Conservation (phyloP, 2,888 invertebrate species). For the Orthosia cruda region DNA sequence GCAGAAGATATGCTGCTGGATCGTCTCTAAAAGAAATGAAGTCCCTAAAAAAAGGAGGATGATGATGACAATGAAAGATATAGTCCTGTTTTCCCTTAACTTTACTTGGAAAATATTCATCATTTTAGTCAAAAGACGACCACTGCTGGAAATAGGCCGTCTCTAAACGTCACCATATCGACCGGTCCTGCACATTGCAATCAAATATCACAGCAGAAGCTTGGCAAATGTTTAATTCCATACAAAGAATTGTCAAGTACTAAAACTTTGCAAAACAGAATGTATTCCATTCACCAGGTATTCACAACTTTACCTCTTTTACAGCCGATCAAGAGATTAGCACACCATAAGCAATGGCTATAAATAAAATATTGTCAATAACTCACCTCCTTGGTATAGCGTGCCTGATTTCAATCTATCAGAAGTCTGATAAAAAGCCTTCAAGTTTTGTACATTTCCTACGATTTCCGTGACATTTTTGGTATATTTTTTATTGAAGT, state of each 20-base stretch:
- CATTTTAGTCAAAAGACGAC: neutral
- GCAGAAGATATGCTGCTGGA: too few species aligned
- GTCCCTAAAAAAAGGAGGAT: too few species aligned
- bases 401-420: conserved; percentile 47
- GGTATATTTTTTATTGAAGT: neutral
- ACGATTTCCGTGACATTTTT: conserved; percentile 18
- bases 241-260: neutral
- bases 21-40: too few species aligned
- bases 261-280: neutral
- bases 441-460: conserved; percentile 5
- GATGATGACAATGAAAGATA: too few species aligned
- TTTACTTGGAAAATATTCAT: too few species aligned
- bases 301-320: neutral
- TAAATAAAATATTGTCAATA: conserved; percentile 34
- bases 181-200: too few species aligned
- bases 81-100: too few species aligned
- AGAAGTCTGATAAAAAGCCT: conserved; percentile 4
- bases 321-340: conserved; percentile 12
- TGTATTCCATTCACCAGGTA: neutral
- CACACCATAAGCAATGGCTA: conserved; percentile 9
- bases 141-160: neutral
- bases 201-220: too few species aligned
- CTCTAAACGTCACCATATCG: too few species aligned
- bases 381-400: conserved; percentile 37
- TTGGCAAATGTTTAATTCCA: neutral